Conservation (phyloP, 2,888 invertebrate species). For the Drosophila cognata region DNA sequence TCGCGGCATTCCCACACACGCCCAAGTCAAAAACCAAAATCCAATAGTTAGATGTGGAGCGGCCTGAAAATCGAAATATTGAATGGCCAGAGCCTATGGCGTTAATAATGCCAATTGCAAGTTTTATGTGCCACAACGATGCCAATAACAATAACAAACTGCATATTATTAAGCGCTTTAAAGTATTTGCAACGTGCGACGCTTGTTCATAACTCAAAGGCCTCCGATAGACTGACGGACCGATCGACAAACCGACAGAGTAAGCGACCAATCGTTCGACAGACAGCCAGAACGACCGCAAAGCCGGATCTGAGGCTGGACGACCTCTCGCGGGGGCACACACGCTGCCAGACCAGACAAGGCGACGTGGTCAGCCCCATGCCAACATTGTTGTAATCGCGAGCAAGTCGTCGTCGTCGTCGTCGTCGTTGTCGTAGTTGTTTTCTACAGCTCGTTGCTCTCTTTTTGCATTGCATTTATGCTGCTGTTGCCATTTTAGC, state of each 20-base stretch:
- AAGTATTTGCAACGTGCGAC: slow-evolving; percentile 68
- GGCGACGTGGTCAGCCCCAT: slow-evolving; percentile 67
- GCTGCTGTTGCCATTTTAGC: slow-evolving; percentile 19
- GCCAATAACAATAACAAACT: slow-evolving; percentile 74
- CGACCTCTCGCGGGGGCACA: slow-evolving; percentile 77
- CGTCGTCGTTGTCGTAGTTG: slow-evolving; percentile 1
- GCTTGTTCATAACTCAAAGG: slow-evolving; percentile 57
- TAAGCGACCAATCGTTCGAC: slow-evolving; percentile 8
- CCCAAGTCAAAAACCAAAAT: slow-evolving; percentile 40
- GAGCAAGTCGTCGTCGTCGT: slow-evolving; percentile 34
- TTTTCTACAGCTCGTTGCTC: slow-evolving; percentile 24
- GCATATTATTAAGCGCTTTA: slow-evolving; percentile 77
- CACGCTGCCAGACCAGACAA: slow-evolving; percentile 62
- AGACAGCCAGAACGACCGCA: slow-evolving; percentile 36
- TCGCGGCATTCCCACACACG: slow-evolving; percentile 67
- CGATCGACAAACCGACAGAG: slow-evolving; percentile 19
- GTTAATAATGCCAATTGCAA: slow-evolving; percentile 77
- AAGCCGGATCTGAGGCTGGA: slow-evolving; percentile 72
- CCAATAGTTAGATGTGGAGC: slow-evolving; percentile 8
- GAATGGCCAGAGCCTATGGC: slow-evolving; percentile 66
- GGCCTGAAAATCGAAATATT: slow-evolving; percentile 33
- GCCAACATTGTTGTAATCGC: slow-evolving; percentile 42
- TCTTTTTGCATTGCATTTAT: slow-evolving; percentile 40
- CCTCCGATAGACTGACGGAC: slow-evolving; percentile 34
- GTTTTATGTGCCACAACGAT: slow-evolving; percentile 61